phyloP scores from a whole-genome alignment of 1,140 invertebrate genomes.

The Babylonia areolata region DNA sequence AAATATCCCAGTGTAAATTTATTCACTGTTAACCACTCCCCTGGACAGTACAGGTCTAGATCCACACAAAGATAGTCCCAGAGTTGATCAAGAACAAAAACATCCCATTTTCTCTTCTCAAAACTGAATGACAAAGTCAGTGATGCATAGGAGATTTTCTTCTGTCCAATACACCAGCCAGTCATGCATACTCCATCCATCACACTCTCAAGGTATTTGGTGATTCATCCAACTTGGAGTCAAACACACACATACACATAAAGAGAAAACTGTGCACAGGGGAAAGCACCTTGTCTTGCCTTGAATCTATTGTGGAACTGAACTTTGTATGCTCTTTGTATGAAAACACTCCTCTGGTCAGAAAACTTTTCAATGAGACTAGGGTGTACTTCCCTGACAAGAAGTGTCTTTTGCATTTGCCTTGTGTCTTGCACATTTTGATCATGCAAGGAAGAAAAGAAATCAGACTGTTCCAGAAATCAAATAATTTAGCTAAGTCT shows the following conservation, averaged over 20 bases:
- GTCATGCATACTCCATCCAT: not conserved
- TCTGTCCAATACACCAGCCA: not conserved
- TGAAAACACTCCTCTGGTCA: no score
- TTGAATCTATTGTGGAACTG: no score
- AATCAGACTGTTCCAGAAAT: no score
- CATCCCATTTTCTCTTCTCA: not conserved
- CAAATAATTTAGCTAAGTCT: no score
- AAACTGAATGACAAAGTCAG: not conserved
- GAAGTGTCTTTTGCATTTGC: no score
- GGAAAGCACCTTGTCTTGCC: no score
- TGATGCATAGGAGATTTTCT: constrained; percentile 21
- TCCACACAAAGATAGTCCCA: not conserved
- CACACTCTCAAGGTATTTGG: not conserved
- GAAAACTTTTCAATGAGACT: no score
- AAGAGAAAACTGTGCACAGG: not conserved
- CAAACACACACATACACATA: not conserved
- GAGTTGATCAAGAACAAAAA: not conserved
- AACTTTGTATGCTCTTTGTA: no score
- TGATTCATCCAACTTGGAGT: not conserved
- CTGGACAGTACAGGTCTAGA: not conserved
- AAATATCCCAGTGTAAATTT: not conserved
- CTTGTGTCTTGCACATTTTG: no score
- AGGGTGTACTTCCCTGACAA: no score
- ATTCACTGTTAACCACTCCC: not conserved
- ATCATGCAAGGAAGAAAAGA: no score